A percentile compares a stretch with the other conserved stretches of the same genome.
Conservation (phyloP, 2,888 invertebrate species). For the Polyploca ridens region DNA sequence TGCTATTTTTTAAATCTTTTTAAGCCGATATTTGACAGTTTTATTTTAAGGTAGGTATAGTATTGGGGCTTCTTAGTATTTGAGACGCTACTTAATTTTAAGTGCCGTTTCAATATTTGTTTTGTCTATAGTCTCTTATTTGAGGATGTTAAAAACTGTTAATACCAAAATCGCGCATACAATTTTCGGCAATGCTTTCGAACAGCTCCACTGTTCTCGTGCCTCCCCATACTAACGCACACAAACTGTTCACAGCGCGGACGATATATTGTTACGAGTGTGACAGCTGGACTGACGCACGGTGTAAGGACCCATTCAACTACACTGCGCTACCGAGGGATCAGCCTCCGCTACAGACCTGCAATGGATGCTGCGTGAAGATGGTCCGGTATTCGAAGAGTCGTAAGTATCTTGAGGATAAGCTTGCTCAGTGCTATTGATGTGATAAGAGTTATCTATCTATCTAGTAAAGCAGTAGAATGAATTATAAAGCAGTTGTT, state of each 20-base stretch:
- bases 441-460: neutral
- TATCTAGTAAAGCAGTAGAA: no score
- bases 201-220: neutral
- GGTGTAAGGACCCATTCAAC: constrained; percentile 97
- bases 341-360: constrained; percentile 94
- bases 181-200: neutral
- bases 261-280: constrained; percentile 97
- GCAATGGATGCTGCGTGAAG: constrained; percentile 97
- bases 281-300: constrained; percentile 95
- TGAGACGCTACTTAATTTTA: no score
- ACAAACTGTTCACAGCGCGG: constrained; percentile 85
- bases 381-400: constrained; percentile 96
- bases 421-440: no score
- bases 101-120: no score
- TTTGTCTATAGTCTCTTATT: no score
- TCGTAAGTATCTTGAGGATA: constrained; percentile 91
- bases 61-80: no score
- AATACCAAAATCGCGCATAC: no score
- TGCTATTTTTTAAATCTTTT: no score
- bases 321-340: constrained; percentile 94
- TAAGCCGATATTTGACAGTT: no score
- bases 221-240: constrained; percentile 12
- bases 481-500: no score
- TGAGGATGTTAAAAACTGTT: no score
- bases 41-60: no score